Conservation (phyloP, 30 jellyfish, hydroid and myxozoan genomes). For the Sanderia malayensis region DNA sequence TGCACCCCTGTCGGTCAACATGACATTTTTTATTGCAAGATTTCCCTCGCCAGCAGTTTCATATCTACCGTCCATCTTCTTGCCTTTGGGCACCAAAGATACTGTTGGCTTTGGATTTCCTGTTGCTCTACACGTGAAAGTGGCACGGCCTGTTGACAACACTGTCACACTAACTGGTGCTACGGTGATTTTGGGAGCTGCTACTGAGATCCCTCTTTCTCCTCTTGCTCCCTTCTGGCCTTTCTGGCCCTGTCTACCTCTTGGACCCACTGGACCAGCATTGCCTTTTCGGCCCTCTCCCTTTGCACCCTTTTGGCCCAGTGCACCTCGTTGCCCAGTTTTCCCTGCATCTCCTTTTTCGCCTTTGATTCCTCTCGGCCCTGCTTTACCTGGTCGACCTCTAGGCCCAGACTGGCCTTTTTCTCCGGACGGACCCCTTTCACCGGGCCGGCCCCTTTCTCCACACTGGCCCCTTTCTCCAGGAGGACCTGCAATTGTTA, state of each 20-base stretch:
- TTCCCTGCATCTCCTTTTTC: slow-evolving; percentile 14
- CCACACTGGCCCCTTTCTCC: slow-evolving; percentile 6
- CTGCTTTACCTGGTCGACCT: slow-evolving; percentile 13
- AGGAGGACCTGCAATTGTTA: slow-evolving; percentile 2
- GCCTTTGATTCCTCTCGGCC: slow-evolving; percentile 27
- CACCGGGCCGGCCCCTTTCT: neutral
- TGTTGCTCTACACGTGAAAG: slow-evolving; percentile 13
- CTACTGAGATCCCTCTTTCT: slow-evolving; percentile 10
- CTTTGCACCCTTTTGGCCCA: slow-evolving; percentile 16
- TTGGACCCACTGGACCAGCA: slow-evolving; percentile 9
- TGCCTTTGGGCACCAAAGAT: slow-evolving; percentile 25
- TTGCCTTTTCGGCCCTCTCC: slow-evolving; percentile 20
- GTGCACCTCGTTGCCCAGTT: slow-evolving; percentile 26
- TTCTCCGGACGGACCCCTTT: slow-evolving; percentile 4
- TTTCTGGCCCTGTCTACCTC: neutral
- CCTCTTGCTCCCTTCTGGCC: slow-evolving; percentile 25
- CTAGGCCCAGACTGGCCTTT: slow-evolving; percentile 1
- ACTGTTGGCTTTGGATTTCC: slow-evolving; percentile 37
- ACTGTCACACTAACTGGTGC: neutral
- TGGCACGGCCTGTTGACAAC: neutral
- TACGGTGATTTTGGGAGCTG: slow-evolving; percentile 6
- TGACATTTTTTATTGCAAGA: slow-evolving; percentile 5
- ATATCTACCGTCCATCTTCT: neutral
- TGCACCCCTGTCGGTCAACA: slow-evolving; percentile 17
- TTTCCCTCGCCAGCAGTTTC: neutral